These are phyloP conservation scores for Albula glossodonta DNA, from an alignment of 2,113 vertebrate species.

Conservation along the genomic window DNA sequence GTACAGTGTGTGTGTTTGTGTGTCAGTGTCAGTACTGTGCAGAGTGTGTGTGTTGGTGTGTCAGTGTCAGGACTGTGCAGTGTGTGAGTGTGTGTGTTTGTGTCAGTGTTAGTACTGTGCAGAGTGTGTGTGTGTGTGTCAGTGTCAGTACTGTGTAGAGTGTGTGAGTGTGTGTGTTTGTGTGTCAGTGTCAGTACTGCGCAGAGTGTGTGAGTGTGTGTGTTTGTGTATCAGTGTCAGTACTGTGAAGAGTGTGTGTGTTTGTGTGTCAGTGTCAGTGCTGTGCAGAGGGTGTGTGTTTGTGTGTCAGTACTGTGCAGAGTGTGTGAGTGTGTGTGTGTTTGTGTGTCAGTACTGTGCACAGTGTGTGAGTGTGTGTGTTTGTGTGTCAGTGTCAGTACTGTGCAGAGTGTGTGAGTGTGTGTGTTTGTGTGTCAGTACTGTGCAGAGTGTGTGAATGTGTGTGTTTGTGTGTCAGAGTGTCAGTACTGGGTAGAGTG, in stretches of 20 bases:
- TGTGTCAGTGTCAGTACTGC: constrained; percentile 39
- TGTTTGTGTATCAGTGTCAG: no score
- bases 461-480: constrained; percentile 8
- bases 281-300: not conserved
- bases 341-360: not conserved
- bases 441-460: constrained; percentile 4
- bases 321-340: not conserved
- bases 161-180: constrained; percentile 54
- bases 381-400: not conserved
- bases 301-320: not conserved
- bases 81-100: not conserved
- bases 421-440: constrained; percentile 14
- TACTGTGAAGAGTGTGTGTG: no score
- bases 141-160: not conserved
- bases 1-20: not conserved
- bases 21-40: constrained; percentile 9
- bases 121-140: constrained; percentile 8
- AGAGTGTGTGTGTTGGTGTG: constrained; percentile 21
- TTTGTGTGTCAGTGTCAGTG: no score
- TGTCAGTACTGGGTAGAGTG: constrained; percentile 17
- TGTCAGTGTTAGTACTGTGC: constrained; percentile 11
- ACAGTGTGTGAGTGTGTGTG: not conserved
- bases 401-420: constrained; percentile 29
- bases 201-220: no score
- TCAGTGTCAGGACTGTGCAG: constrained; percentile 1